These are phyloP conservation scores for Pomatostomus ruficeps DNA, from an alignment of 2,113 vertebrate species.

Conservation along the genomic window DNA sequence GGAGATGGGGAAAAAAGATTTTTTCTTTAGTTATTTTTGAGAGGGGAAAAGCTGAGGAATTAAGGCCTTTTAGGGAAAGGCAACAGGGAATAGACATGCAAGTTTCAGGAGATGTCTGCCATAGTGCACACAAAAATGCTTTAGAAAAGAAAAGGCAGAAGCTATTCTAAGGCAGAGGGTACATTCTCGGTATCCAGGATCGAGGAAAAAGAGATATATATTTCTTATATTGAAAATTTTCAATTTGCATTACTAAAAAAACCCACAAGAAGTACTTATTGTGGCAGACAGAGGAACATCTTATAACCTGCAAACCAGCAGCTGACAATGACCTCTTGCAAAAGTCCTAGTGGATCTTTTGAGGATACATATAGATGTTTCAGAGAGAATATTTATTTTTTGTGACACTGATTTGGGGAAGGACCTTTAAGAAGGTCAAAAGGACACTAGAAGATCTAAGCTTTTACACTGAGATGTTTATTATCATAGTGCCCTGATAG, in stretches of 20 bases:
- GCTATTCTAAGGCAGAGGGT: neutral
- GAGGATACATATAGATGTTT: neutral
- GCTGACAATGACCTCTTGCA: neutral
- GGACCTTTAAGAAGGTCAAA: neutral
- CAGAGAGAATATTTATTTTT: neutral
- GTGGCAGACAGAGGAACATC: neutral
- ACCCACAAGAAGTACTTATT: neutral
- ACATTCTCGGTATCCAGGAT: neutral
- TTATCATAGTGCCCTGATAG: neutral
- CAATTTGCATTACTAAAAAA: neutral
- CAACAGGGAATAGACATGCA: neutral
- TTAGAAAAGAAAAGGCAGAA: neutral
- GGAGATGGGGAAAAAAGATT: neutral
- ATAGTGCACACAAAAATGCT: fast-evolving
- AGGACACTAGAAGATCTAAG: neutral
- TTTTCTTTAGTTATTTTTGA: neutral
- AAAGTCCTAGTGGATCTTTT: neutral
- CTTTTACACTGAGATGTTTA: neutral
- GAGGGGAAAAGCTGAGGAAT: neutral
- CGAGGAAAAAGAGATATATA: neutral
- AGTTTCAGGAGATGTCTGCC: neutral
- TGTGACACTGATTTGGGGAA: neutral
- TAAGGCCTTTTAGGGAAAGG: neutral
- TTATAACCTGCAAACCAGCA: neutral
- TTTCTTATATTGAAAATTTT: neutral